A percentile compares a stretch with the other conserved stretches of the same genome.
phyloP scores from a whole-genome alignment of 2,888 invertebrate species.

The Cacoxenus indagator region DNA sequence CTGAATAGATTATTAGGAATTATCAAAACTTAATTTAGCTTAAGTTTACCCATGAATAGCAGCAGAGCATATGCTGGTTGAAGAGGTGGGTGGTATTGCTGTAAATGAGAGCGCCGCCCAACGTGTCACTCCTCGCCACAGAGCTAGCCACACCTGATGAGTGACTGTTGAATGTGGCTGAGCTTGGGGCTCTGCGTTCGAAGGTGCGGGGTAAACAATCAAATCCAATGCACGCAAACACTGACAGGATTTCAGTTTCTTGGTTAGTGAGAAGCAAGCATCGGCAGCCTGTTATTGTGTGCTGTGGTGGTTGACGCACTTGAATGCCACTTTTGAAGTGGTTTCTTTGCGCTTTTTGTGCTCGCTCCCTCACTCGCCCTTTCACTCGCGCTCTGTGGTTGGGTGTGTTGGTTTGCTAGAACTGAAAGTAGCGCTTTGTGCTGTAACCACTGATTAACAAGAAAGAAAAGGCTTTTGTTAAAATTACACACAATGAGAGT shows the following conservation, averaged over 20 bases:
- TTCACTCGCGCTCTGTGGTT: background rate
- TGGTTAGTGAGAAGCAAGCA: background rate
- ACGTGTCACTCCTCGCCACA: no score
- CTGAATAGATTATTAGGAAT: slow-evolving; percentile 66
- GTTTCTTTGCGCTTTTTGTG: slow-evolving; percentile 30
- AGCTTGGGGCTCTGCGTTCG: background rate
- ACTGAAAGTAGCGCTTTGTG: background rate
- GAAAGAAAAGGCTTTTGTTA: slow-evolving; percentile 9
- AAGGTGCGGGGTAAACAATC: background rate
- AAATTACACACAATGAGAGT: background rate
- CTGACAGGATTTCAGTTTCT: background rate
- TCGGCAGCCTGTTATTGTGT: background rate
- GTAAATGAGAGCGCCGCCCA: background rate
- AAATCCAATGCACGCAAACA: background rate
- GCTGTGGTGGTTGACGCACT: slow-evolving; percentile 35
- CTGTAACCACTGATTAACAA: slow-evolving; percentile 7
- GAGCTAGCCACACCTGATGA: background rate
- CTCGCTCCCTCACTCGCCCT: no score
- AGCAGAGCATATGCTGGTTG: slow-evolving; percentile 11
- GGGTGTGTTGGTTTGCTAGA: background rate
- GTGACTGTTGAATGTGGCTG: background rate
- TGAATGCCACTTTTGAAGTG: slow-evolving; percentile 57
- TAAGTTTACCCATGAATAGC: slow-evolving; percentile 41
- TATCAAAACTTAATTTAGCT: slow-evolving; percentile 65
- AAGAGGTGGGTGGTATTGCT: slow-evolving; percentile 29